These are phyloP conservation scores for Agrotis exclamationis DNA, from an alignment of 2,888 invertebrate genomes.

Conservation along the genomic window DNA sequence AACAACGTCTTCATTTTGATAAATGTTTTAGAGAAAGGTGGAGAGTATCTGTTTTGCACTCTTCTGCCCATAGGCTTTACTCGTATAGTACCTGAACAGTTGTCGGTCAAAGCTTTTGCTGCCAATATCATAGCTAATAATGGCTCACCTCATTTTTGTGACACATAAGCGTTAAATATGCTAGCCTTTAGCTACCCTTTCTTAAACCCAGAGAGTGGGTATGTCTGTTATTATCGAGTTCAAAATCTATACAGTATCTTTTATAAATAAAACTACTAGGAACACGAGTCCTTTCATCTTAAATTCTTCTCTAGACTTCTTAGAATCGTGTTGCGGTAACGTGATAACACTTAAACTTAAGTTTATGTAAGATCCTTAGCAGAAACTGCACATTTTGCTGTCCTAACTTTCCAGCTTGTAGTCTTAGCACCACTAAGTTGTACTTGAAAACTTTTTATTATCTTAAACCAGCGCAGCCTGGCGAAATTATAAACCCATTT, in stretches of 20 bases:
- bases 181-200: not conserved
- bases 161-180: not conserved
- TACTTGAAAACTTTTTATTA: conserved; percentile 24
- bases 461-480: conserved; percentile 17
- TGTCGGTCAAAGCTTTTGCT: too few relatives aligned
- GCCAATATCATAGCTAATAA: too few relatives aligned
- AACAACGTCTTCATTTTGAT: conserved; percentile 1
- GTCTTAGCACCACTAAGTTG: conserved; percentile 20
- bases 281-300: not conserved
- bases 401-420: conserved; percentile 26
- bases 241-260: conserved; percentile 11
- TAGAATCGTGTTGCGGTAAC: not conserved
- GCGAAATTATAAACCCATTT: conserved; percentile 51
- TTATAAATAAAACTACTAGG: conserved; percentile 7
- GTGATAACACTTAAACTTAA: conserved; percentile 7
- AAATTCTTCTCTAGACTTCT: conserved; percentile 12
- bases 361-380: conserved; percentile 8
- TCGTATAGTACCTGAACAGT: too few relatives aligned
- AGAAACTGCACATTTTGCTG: conserved; percentile 14
- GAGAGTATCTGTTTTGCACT: not conserved
- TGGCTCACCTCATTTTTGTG: not conserved
- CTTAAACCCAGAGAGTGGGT: not conserved
- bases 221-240: not conserved
- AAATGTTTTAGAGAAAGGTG: not conserved
- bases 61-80: not conserved